Evolutionary conservation across 2,888 invertebrate genomes (phyloP).

Genomic region (Leptopterna dolabrata): DNA sequence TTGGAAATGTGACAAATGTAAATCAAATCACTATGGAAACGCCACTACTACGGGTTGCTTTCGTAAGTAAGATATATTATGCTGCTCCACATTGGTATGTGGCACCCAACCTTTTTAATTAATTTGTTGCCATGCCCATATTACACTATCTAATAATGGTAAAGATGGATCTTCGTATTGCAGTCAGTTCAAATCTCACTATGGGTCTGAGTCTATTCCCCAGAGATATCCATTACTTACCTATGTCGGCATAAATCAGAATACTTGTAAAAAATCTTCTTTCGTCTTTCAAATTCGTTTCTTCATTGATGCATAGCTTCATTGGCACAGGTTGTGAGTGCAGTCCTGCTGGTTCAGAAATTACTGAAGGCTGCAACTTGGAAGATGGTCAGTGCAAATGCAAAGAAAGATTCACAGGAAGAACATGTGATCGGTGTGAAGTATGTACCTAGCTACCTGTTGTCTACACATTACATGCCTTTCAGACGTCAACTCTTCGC

Average conservation of each 20-base stretch:
- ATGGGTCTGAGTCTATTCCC: no score
- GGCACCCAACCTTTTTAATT: not conserved
- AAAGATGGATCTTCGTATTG: no score
- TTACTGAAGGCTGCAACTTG: conserved; percentile 75
- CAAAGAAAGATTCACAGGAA: conserved; percentile 76
- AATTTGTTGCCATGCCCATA: not conserved
- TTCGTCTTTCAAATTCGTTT: no score
- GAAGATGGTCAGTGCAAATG: conserved; percentile 82
- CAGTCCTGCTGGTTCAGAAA: conserved; percentile 78
- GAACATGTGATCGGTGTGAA: conserved; percentile 78
- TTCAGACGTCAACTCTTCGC: no score
- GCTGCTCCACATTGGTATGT: not conserved
- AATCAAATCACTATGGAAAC: conserved; percentile 76
- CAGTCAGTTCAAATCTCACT: no score
- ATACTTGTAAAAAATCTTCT: no score
- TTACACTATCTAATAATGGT: no score
- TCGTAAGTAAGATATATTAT: conserved; percentile 66
- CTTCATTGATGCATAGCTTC: no score
- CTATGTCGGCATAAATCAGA: no score
- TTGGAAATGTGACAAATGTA: conserved; percentile 73
- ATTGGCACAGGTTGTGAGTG: conserved; percentile 78
- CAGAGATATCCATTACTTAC: no score
- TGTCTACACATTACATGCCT: not conserved
- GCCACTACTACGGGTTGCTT: conserved; percentile 75
- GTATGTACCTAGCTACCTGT: conserved; percentile 63